Percentiles rank a stretch among this genome's conserved stretches.
Evolutionary conservation across 2,888 invertebrate genomes (phyloP).

Genomic region (Acanthococcus lagerstroemiae): DNA sequence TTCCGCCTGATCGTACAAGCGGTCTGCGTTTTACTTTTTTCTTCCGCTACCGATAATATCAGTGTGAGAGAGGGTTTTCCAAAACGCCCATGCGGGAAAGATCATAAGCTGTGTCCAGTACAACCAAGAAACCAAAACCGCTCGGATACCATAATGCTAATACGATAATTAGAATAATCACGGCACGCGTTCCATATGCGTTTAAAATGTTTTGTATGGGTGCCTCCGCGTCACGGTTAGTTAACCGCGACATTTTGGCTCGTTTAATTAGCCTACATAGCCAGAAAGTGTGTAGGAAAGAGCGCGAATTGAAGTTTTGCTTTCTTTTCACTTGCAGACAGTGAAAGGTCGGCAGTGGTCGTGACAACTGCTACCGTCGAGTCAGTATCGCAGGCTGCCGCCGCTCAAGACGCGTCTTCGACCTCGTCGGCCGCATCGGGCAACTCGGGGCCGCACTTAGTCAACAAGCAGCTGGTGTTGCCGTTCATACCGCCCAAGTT

Average conservation of each 20-base stretch:
- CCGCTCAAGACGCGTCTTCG: neutral
- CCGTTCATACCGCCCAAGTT: constrained; percentile 89
- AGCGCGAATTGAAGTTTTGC: neutral
- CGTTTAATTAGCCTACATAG: constrained; percentile 26
- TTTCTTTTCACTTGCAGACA: constrained; percentile 16
- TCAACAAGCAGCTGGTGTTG: constrained; percentile 69
- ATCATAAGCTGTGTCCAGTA: neutral
- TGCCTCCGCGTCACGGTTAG: constrained; percentile 15
- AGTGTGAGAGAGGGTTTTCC: neutral
- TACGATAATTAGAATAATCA: neutral
- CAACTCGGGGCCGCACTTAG: constrained; percentile 21
- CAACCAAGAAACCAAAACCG: neutral
- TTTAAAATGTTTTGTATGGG: constrained; percentile 9
- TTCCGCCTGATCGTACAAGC: neutral
- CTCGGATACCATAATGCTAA: neutral
- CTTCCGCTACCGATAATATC: neutral
- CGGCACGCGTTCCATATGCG: neutral
- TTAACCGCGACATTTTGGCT: constrained; percentile 17
- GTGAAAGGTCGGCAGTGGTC: constrained; percentile 31
- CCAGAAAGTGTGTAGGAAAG: constrained; percentile 17
- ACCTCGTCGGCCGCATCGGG: neutral
- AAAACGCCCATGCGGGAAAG: neutral
- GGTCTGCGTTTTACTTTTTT: neutral
- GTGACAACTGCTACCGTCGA: constrained; percentile 9
- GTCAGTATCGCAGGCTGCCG: neutral